Evolutionary conservation across 53 echinoderm and acorn worm species (phyloP).

Genomic region (Echinarachnius parma): DNA sequence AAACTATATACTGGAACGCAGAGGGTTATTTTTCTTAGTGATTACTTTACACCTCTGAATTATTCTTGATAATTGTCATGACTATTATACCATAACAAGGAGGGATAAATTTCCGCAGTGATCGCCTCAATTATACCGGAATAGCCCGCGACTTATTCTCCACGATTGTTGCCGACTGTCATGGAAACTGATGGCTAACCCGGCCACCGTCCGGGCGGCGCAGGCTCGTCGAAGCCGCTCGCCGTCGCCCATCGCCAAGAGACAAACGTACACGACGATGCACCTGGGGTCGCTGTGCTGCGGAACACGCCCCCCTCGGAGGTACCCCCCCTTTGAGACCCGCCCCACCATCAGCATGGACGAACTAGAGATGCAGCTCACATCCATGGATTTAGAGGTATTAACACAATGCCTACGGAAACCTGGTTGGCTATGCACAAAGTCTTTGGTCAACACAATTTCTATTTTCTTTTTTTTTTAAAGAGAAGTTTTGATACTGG

Average conservation of each 20-base stretch:
- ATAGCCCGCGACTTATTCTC: too few species aligned
- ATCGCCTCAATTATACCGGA: too few species aligned
- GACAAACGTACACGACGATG: slow-evolving; percentile 39
- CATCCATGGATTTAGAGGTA: slow-evolving; percentile 19
- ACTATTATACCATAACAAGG: too few species aligned
- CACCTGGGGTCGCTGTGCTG: slow-evolving; percentile 27
- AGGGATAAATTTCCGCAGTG: too few species aligned
- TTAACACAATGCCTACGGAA: not conserved
- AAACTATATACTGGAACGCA: too few species aligned
- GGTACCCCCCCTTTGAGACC: slow-evolving; percentile 44
- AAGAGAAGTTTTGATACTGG: too few species aligned
- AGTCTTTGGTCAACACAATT: not conserved
- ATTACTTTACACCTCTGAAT: too few species aligned
- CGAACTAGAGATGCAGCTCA: slow-evolving; percentile 39
- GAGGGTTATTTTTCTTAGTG: too few species aligned
- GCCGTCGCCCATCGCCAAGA: slow-evolving; percentile 7
- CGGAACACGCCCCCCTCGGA: slow-evolving; percentile 32
- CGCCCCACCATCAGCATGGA: slow-evolving; percentile 41
- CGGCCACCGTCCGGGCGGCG: slow-evolving; percentile 18
- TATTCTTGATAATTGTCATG: too few species aligned
- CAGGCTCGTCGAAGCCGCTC: not conserved
- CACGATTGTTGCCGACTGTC: too few species aligned
- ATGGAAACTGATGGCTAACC: slow-evolving; percentile 43
- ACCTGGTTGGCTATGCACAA: not conserved
- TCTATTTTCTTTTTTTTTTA: too few species aligned